A percentile compares a stretch with the other conserved stretches of the same genome.
Conservation (phyloP, 2,113 vertebrate genomes). For the Heptranchias perlo region DNA sequence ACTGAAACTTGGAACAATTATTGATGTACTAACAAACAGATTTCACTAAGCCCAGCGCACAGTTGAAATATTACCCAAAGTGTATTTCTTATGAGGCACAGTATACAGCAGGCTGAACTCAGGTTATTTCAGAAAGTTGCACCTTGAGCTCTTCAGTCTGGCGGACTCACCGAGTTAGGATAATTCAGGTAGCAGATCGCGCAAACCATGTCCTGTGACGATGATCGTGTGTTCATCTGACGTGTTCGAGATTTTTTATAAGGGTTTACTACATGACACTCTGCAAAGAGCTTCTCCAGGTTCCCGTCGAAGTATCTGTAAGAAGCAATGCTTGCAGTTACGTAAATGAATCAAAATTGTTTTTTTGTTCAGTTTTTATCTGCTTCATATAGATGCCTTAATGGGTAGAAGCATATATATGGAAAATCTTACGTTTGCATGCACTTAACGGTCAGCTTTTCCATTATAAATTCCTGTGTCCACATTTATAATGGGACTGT, state of each 20-base stretch:
- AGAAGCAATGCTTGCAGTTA: constrained; percentile 42
- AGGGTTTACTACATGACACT: constrained; percentile 98
- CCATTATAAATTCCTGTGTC: not conserved
- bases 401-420: not conserved
- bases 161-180: constrained; percentile 86
- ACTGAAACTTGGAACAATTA: not conserved
- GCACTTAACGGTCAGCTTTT: not conserved
- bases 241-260: constrained; percentile 95
- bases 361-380: not conserved
- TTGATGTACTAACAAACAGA: not conserved
- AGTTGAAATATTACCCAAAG: not conserved
- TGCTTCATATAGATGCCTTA: not conserved
- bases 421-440: not conserved
- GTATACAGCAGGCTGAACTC: not conserved
- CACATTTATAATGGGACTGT: not conserved
- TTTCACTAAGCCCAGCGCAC: not conserved
- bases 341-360: not conserved
- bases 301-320: constrained; percentile 98
- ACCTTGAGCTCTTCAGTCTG: not conserved
- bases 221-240: constrained; percentile 95
- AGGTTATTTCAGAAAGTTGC: not conserved
- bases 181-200: constrained; percentile 99
- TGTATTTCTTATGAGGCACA: not conserved
- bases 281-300: constrained; percentile 97
- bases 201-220: constrained; percentile 98